phyloP scores from a whole-genome alignment of 2,113 vertebrate genomes.

The Solenodon paradoxus region DNA sequence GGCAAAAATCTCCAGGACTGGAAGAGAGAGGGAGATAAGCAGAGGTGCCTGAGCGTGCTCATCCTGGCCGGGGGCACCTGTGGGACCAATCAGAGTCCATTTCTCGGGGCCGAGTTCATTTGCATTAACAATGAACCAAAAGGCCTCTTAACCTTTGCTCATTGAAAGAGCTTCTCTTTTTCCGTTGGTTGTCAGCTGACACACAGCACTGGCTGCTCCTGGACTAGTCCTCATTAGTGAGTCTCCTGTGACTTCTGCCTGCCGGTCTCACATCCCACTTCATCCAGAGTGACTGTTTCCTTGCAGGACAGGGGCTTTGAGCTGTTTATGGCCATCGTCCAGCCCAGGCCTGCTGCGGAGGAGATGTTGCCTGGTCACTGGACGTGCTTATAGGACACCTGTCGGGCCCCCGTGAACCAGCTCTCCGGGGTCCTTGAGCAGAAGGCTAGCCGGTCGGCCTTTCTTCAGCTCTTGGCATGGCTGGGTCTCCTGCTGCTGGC shows the following conservation, averaged over 20 bases:
- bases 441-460: accelerated
- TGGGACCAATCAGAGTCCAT: slow-evolving; percentile 32
- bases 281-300: not conserved
- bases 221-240: too few species aligned
- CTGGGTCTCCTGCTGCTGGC: not conserved
- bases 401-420: not conserved
- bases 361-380: too few species aligned
- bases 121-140: not conserved
- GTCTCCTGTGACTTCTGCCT: not conserved
- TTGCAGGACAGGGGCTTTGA: not conserved
- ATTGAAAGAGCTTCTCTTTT: not conserved
- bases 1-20: not conserved
- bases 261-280: not conserved
- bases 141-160: not conserved
- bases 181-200: not conserved
- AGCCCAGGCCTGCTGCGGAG: not conserved
- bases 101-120: not conserved
- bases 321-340: accelerated
- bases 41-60: not conserved
- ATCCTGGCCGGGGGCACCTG: not conserved
- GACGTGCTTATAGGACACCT: accelerated
- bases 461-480: not conserved
- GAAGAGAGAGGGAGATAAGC: not conserved
- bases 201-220: too few species aligned
- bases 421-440: accelerated